Base-by-base conservation (phyloP, 2,888 invertebrate genomes). In the Raillietiella orientalis region DNA sequence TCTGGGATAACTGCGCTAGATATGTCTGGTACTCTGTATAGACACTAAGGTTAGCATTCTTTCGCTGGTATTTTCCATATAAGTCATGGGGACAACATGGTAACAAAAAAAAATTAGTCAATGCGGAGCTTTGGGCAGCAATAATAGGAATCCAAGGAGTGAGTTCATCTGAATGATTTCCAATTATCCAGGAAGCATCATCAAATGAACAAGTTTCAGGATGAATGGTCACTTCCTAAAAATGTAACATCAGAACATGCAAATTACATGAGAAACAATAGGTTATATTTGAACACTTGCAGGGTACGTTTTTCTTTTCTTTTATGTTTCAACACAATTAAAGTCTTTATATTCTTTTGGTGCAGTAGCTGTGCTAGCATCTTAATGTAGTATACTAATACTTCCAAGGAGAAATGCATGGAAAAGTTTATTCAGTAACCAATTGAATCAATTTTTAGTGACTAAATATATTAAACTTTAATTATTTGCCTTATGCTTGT, bases 151-250 rank as follows among this genome's bases (percentile, higher is more conserved):
- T 65, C 93, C 93, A 96, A 2, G 90, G 87, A 5, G 93, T 90
- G n/a, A 96, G 49, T 45, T 96, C 93, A 53, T 96, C 96, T 9
- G 87, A 84, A 52, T 96, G 96, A 49, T 96, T 96, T 26, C 93
- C 96, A 42, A 96, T 82, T 26, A 96, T 50, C 84, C 87, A 87
- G 40, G n/a, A n/a, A n/a, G n/a, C n/a, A n/a, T 79, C 70, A 15
- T 56, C 56, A 22, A 8, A 8, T 19, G 22, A 12, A 12, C 11
- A 22, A 8, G 10, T 22, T 22, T n/a, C n/a, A n/a, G n/a, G n/a
- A n/a, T n/a, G n/a, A n/a, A n/a, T 56, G 3, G 61, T 55, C 37
- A 45, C 51, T 34, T 60, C 61, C 66, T 66, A 36, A 24, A 54
- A 50, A 21, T 30, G 32, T 4, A 12, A 10, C 8, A 27, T 9